These are phyloP conservation scores for Stenichneumon culpator DNA, from an alignment of 2,888 invertebrate genomes.

Conservation along the genomic window DNA sequence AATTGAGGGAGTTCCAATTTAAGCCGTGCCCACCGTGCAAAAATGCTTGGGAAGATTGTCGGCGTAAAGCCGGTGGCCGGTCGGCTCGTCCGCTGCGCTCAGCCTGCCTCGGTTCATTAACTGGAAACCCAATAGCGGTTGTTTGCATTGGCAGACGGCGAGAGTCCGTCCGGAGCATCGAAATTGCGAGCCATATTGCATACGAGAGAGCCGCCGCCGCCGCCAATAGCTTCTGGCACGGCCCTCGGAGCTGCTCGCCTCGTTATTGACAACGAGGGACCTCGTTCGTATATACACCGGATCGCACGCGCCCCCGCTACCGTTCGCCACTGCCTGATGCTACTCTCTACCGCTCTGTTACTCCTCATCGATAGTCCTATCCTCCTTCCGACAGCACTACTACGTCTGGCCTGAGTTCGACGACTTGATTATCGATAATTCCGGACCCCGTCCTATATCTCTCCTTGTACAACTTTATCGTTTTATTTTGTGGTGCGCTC, in stretches of 20 bases:
- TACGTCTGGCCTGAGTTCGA: constrained; percentile 57
- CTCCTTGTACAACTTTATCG: constrained; percentile 46
- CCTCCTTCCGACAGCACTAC: constrained; percentile 48
- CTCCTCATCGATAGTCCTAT: constrained; percentile 54
- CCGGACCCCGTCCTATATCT: constrained; percentile 28
- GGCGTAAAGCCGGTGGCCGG: constrained; percentile 70
- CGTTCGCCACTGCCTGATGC: constrained; percentile 28
- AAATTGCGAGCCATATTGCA: constrained; percentile 83
- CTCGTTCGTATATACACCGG: constrained; percentile 55
- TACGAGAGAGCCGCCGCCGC: constrained; percentile 72
- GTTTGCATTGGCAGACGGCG: constrained; percentile 82
- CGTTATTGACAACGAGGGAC: constrained; percentile 71
- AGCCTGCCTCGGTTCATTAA: constrained; percentile 80
- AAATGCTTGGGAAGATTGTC: constrained; percentile 79
- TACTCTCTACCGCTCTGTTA: constrained; percentile 26
- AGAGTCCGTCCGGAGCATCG: constrained; percentile 76
- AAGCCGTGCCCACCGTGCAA: constrained; percentile 80
- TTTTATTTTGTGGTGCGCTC: constrained; percentile 62
- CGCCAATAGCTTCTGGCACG: constrained; percentile 69
- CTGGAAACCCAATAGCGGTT: constrained; percentile 82
- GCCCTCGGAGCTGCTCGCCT: constrained; percentile 66
- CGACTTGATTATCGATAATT: constrained; percentile 65
- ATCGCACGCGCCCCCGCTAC: constrained; percentile 53
- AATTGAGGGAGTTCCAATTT: constrained; percentile 78
- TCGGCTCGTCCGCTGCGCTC: constrained; percentile 49